Conservation (phyloP, 2,113 vertebrate species). For the Saguinus imperator region DNA sequence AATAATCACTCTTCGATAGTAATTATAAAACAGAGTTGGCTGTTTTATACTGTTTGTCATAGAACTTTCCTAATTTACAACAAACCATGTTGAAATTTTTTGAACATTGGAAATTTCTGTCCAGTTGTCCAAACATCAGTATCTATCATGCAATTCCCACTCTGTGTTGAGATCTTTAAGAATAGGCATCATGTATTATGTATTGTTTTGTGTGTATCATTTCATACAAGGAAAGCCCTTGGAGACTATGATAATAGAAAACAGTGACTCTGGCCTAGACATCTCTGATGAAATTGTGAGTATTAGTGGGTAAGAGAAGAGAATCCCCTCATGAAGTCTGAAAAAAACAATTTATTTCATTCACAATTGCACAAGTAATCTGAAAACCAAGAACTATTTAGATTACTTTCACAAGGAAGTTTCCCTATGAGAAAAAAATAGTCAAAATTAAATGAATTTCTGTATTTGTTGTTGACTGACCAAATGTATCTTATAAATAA, state of each 20-base stretch:
- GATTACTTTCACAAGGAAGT: constrained; percentile 20
- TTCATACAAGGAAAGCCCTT: not conserved
- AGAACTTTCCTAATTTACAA: not conserved
- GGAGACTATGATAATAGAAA: not conserved
- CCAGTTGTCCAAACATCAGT: not conserved
- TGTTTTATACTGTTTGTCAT: not conserved
- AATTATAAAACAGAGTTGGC: not conserved
- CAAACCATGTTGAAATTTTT: not conserved
- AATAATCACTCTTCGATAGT: not conserved
- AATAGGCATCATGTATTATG: not conserved
- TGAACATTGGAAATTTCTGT: not conserved
- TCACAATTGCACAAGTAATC: constrained; percentile 11
- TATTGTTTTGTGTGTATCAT: not conserved
- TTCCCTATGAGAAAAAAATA: not conserved
- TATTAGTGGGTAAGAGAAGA: not conserved
- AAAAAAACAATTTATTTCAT: constrained; percentile 29
- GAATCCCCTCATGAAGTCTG: not conserved
- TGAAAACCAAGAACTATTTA: not conserved
- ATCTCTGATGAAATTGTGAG: not conserved
- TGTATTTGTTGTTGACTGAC: constrained; percentile 24
- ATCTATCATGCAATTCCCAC: not conserved
- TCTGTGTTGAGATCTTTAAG: not conserved
- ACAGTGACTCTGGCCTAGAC: not conserved
- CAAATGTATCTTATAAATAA: constrained; percentile 30
- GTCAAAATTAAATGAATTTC: constrained; percentile 30